Evolutionary conservation across 2,888 invertebrate genomes (phyloP).

Genomic region (Sarcophaga rosellei): DNA sequence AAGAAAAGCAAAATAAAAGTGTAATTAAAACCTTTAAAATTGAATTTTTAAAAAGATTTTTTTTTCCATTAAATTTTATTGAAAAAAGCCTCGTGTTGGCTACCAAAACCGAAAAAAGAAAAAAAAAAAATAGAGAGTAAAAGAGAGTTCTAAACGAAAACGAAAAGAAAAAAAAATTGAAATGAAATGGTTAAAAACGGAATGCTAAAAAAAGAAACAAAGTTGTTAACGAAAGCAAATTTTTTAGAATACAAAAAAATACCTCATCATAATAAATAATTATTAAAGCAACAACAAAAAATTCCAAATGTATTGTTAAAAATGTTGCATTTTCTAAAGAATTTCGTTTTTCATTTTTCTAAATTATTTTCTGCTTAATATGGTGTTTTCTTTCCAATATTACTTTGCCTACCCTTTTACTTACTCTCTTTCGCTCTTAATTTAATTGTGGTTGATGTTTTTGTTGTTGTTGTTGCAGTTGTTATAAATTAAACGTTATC

Average conservation of each 20-base stretch:
- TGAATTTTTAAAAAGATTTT: background rate
- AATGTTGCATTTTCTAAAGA: background rate
- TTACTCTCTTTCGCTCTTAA: no score
- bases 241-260: background rate
- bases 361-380: background rate
- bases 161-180: background rate
- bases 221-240: background rate
- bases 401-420: background rate
- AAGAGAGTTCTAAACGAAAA: background rate
- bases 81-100: background rate
- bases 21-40: background rate
- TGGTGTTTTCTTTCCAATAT: background rate
- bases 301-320: background rate
- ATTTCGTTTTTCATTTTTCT: background rate
- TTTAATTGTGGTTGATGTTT: no score
- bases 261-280: background rate
- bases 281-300: background rate
- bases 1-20: conserved; percentile 8
- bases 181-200: background rate
- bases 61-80: background rate
- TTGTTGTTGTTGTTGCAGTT: no score
- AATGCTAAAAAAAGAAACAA: background rate
- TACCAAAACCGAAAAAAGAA: no score
- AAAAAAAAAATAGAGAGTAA: background rate
- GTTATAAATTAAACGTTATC: no score